Base-by-base conservation (phyloP, 2,888 invertebrate species). In the Pyrochroa serraticornis region DNA sequence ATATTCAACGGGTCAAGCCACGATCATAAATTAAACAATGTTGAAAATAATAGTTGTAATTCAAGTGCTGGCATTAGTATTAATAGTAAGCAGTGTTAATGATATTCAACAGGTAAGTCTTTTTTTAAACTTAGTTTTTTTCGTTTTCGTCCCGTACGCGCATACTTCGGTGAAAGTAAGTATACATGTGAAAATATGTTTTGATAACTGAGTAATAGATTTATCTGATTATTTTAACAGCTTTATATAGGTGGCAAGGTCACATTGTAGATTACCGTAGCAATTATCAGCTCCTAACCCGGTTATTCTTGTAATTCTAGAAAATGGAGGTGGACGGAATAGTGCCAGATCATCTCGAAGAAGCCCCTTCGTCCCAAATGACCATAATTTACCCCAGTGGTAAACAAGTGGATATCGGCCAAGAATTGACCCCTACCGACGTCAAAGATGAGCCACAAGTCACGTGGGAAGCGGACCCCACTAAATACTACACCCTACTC, bases 371-470 rank as follows among this genome's bases (percentile, higher is more conserved):
- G 0, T 81, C 82, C 45, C 56, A 81, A 3, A 58, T 83, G 5
- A 75, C 82, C 58, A 79, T 88, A 7, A 78, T 79, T 12, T 88
- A 85, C 70, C 74, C 82, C 0, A 62, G 77, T 54, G 82, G 82
- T 3, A 65, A 81, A 1, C 72, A 72, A 34, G 83, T 86, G 2
- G 79, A 84, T 6, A 75, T 84, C 32, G 91, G 90, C 0, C 87
- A 87, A 68, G 86, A 85, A 69, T 75, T 91, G 44, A 89, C 90
- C 3, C 89, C 89, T 2, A 87, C 85, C 8, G 84, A 87, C 74
- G 90, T 90, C 0, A 86, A 90, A 77, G 84, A 90, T 72, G 80
- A 79, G 47, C 93, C 93, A 0, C 75, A 75, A 0, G 82, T 92
- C 2, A 80, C 81, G 51, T 93, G 88, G 87, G 80, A 84, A 0